A percentile compares a stretch with the other conserved stretches of the same genome.
Evolutionary conservation across 1,140 invertebrate species (phyloP).

Genomic region (Drosophila oshimai): DNA sequence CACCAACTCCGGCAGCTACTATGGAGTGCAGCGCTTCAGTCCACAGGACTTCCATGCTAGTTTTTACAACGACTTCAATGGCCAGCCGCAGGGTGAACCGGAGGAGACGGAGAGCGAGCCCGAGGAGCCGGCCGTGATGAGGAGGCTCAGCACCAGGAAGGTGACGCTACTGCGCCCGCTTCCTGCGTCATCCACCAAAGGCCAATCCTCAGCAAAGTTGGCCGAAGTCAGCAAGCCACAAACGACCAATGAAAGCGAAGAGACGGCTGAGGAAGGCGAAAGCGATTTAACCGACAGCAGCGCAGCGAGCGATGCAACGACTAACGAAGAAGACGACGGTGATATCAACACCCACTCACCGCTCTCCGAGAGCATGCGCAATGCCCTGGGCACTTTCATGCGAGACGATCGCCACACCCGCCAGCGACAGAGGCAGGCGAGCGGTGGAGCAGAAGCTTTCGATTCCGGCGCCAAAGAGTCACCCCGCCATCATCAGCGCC

Average conservation of each 20-base stretch:
- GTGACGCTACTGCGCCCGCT: conserved; percentile 43
- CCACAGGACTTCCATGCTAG: conserved; percentile 31
- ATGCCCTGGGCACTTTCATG: conserved; percentile 55
- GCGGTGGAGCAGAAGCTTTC: not conserved
- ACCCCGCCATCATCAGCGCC: conserved; percentile 14
- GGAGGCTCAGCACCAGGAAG: conserved; percentile 36
- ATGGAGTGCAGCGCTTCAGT: conserved; percentile 47
- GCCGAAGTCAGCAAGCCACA: conserved; percentile 1
- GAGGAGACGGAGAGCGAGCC: not conserved
- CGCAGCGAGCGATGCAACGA: not conserved
- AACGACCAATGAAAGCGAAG: conserved; percentile 10
- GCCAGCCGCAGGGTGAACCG: not conserved
- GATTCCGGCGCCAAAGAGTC: conserved; percentile 1
- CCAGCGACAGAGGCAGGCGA: conserved; percentile 48
- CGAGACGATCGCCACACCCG: conserved; percentile 57
- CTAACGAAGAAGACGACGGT: conserved; percentile 3
- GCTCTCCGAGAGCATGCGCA: conserved; percentile 60
- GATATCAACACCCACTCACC: conserved; percentile 1
- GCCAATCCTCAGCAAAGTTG: not conserved
- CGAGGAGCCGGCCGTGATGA: not conserved
- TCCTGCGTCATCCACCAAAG: not conserved
- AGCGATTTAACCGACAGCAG: not conserved
- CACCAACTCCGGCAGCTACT: conserved; percentile 46
- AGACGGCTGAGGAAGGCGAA: not conserved
- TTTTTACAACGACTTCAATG: conserved; percentile 31